These are phyloP conservation scores for Rhynchophorus ferrugineus DNA, from an alignment of 1,140 invertebrate genomes.

Conservation along the genomic window DNA sequence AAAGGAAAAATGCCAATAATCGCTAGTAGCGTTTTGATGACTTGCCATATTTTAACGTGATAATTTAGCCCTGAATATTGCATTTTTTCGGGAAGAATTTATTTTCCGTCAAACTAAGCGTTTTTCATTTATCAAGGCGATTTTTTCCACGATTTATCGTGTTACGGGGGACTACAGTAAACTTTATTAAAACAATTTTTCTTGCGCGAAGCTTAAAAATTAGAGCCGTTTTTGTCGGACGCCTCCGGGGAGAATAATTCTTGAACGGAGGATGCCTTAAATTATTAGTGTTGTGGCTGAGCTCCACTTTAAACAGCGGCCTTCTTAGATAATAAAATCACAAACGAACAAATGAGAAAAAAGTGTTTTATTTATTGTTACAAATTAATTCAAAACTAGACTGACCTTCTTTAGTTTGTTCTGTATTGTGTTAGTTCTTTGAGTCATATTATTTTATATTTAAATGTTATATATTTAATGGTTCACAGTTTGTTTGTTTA, in stretches of 20 bases:
- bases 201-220: slow-evolving; percentile 10
- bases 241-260: slow-evolving; percentile 7
- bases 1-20: slow-evolving; percentile 4
- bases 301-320: no score
- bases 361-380: no score
- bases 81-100: neutral
- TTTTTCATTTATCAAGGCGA: slow-evolving; percentile 3
- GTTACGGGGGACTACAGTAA: slow-evolving; percentile 5
- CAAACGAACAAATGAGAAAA: no score
- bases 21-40: neutral
- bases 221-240: slow-evolving; percentile 12
- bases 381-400: no score
- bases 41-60: slow-evolving; percentile 7
- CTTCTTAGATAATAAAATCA: no score
- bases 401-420: no score
- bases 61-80: neutral
- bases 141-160: slow-evolving; percentile 11
- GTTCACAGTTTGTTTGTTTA: no score
- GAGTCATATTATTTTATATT: no score
- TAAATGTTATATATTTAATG: no score
- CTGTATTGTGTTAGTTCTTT: no score
- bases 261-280: neutral
- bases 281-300: neutral
- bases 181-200: slow-evolving; percentile 18
- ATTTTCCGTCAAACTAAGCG: slow-evolving; percentile 3